Evolutionary conservation across 2,888 invertebrate genomes (phyloP), one percentile per base, ranked within the genome.

Genomic region (Drosophila glabriapex): DNA sequence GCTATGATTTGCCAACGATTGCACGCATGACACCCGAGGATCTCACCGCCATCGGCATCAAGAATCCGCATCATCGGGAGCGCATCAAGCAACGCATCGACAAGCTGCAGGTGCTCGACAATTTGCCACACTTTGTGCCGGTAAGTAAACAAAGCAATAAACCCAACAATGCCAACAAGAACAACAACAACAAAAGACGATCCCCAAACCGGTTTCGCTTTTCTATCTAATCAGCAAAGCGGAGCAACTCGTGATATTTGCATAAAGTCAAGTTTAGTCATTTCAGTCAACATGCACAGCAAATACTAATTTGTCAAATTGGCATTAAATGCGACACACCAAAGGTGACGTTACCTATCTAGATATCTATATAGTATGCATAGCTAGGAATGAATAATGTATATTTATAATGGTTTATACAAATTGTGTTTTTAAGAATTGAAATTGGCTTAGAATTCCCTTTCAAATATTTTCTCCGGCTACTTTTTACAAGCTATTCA

Each of bases 1-100:
- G 99, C 43, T 99, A 99, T 93, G 99, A 99, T 94, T 96, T 99
- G 94, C 97, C 98, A 33, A 99, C 99, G 2, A 98, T 99, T 91
- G 97, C 99, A n/a, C 95, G 99, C 85, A 99, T 99, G 98, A 99
- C 99, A 19, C 99, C 99, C 0, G 99, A 99, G 94, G 98, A 97
- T 94, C 95, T 97, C 86, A 97, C 97, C 54, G 97, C 97, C 63
- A 96, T 97, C 91, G 97, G 97, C 89, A 98, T 99, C 87, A 99
- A 98, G 92, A 99, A 99, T 94, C 99, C 99, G 43, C 97, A 98
- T 93, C 99, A 99, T 94, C 95, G 99, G 85, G 99, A 99, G 93
- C 95, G 97, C 89, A 95, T 99, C 91, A 99, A 99, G 94, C 96
- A 98, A 69, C 99, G 99, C 94, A 98, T 99, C 92, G 98, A 97